Evolutionary conservation across 2,888 invertebrate genomes (phyloP).

Genomic region (Callyntrura sp.): DNA sequence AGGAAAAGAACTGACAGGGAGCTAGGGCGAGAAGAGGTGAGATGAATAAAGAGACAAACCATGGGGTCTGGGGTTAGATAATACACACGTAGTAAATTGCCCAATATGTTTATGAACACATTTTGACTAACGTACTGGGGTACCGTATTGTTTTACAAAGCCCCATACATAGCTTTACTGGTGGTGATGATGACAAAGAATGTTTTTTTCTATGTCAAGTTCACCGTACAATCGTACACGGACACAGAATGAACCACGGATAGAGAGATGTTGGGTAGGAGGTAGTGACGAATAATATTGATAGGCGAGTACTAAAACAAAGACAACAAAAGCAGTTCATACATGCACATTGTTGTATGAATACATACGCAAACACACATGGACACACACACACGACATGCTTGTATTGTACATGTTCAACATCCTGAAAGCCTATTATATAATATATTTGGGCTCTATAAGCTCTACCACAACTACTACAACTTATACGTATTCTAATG

Average conservation of each 20-base stretch:
- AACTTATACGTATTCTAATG: constrained; percentile 24
- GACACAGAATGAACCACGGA: not conserved
- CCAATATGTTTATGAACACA: constrained; percentile 11
- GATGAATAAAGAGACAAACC: constrained; percentile 1
- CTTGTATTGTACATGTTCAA: not conserved
- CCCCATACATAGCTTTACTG: constrained; percentile 32
- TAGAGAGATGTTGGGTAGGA: not conserved
- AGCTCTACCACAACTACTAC: not conserved
- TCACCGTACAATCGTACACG: constrained; percentile 4
- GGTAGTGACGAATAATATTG: constrained; percentile 6
- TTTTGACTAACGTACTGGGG: constrained; percentile 1
- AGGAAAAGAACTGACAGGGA: not conserved
- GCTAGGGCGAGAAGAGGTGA: not conserved
- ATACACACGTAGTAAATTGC: constrained; percentile 30
- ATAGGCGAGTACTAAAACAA: not conserved
- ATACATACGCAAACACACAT: constrained; percentile 1
- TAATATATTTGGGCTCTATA: not conserved
- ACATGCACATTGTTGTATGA: constrained; percentile 9
- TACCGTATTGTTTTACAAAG: constrained; percentile 63
- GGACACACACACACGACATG: not conserved
- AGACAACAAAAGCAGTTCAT: constrained; percentile 24
- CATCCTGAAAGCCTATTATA: constrained; percentile 19
- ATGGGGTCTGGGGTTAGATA: constrained; percentile 50
- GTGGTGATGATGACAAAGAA: not conserved
- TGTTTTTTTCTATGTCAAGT: constrained; percentile 50